These are phyloP conservation scores for Microtus pennsylvanicus DNA, from an alignment of 2,113 vertebrate genomes.

Conservation along the genomic window DNA sequence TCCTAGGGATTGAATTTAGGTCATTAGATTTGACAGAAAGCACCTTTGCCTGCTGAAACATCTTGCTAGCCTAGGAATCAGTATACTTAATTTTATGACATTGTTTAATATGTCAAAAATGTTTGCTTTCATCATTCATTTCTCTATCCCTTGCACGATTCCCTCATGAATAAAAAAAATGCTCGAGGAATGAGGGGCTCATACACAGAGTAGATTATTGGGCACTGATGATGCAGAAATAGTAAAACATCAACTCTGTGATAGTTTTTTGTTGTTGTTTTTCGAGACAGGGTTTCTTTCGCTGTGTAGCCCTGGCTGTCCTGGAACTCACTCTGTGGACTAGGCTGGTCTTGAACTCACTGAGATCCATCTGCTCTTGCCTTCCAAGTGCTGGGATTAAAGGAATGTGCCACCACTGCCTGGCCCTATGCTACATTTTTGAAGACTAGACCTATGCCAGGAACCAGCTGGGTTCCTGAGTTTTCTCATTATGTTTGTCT, in stretches of 20 bases:
- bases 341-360: too few species aligned
- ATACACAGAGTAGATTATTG: neutral
- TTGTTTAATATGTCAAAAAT: neutral
- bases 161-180: neutral
- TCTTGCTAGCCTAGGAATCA: neutral
- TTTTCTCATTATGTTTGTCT: neutral
- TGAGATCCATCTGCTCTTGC: too few species aligned
- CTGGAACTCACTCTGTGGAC: too few species aligned
- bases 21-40: too few species aligned
- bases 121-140: slow-evolving; percentile 14
- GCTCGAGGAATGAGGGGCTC: neutral
- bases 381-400: too few species aligned
- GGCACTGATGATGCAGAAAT: neutral
- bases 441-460: neutral
- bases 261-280: neutral
- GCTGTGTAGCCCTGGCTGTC: too few species aligned
- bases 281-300: too few species aligned
- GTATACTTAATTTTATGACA: neutral
- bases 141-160: neutral
- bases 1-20: neutral
- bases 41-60: neutral
- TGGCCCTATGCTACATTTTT: neutral
- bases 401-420: too few species aligned
- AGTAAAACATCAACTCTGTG: neutral
- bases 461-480: rapidly evolving